phyloP scores from a whole-genome alignment of 1,140 invertebrate species.

The Macrocentrus cingulum region DNA sequence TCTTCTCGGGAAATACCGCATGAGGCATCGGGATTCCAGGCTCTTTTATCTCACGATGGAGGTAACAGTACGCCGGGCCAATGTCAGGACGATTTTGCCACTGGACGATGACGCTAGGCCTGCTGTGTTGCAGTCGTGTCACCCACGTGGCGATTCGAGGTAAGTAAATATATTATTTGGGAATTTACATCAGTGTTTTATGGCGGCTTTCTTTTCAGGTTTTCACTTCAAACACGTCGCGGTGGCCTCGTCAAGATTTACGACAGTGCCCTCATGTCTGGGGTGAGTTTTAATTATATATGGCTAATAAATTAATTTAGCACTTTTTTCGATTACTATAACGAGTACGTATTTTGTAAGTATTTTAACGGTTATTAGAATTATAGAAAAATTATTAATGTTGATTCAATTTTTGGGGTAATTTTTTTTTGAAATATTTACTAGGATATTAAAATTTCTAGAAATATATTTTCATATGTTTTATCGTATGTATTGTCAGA shows the following conservation, averaged over 20 bases:
- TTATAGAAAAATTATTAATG: no score
- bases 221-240: conserved; percentile 80
- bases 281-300: conserved; percentile 60
- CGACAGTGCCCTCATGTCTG: conserved; percentile 85
- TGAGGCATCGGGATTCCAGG: conserved; percentile 87
- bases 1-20: conserved; percentile 85
- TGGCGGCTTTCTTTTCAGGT: no score
- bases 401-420: no score
- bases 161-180: conserved; percentile 55
- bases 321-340: no score
- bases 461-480: no score
- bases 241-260: conserved; percentile 88
- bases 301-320: no score
- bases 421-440: no score
- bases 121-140: conserved; percentile 85
- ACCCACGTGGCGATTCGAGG: conserved; percentile 88
- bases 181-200: no score
- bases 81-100: conserved; percentile 78
- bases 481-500: no score
- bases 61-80: conserved; percentile 78
- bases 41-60: conserved; percentile 95
- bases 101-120: conserved; percentile 86
- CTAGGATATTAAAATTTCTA: no score
- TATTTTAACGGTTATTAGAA: no score
- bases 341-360: no score